Conservation (phyloP, 2,888 invertebrate species). For the Cephus pulcher region DNA sequence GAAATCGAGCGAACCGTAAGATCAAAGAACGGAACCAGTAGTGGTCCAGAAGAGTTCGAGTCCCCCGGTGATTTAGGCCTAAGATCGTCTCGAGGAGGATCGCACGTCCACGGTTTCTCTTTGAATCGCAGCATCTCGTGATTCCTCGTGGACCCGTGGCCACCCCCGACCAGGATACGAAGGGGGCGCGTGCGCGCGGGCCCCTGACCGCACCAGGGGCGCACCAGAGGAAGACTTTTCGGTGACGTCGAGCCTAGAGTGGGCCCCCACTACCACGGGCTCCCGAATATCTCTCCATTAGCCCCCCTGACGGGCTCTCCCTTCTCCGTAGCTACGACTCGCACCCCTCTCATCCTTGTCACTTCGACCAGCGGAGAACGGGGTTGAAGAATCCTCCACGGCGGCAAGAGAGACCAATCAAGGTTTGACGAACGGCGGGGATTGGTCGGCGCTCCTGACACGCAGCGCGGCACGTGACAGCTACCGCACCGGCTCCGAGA, state of each 20-base stretch:
- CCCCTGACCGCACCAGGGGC: conserved; percentile 44
- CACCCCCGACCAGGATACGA: conserved; percentile 29
- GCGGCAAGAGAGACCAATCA: conserved; percentile 70
- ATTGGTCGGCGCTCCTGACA: conserved; percentile 66
- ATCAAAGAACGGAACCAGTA: neutral
- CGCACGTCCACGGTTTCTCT: conserved; percentile 6
- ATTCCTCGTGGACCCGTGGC: conserved; percentile 4
- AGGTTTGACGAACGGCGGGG: conserved; percentile 70
- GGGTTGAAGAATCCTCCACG: conserved; percentile 65
- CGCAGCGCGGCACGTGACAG: conserved; percentile 68
- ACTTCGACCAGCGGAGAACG: conserved; percentile 56
- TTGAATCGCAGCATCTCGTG: neutral
- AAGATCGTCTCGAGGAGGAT: neutral
- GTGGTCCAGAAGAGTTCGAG: neutral
- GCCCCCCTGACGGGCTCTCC: conserved; percentile 58
- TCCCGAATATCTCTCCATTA: conserved; percentile 67
- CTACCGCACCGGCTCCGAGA: conserved; percentile 65
- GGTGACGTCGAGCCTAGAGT: conserved; percentile 47
- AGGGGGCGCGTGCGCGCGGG: conserved; percentile 55
- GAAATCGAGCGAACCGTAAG: neutral
- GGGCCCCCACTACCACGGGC: conserved; percentile 47
- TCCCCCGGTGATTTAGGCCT: conserved; percentile 10
- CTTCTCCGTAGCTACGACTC: conserved; percentile 44
- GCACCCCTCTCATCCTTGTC: conserved; percentile 59
- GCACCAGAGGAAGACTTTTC: conserved; percentile 43